Conservation (phyloP, 2,113 vertebrate genomes). For the Bagarius yarrelli region DNA sequence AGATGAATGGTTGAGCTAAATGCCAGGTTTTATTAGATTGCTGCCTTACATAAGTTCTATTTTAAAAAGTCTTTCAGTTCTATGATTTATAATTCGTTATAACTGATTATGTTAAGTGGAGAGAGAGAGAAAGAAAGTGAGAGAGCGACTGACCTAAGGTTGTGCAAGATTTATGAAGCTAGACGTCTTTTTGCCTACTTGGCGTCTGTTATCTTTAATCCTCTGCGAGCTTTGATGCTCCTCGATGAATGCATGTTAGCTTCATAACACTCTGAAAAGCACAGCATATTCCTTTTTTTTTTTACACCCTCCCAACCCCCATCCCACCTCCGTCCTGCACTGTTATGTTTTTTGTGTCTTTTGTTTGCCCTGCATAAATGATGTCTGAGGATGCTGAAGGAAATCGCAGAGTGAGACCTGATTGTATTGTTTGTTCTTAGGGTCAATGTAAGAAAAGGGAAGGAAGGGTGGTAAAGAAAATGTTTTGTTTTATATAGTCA, state of each 20-base stretch:
- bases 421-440: background rate
- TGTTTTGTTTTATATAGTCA: background rate
- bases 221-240: constrained; percentile 18
- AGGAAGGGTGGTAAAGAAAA: background rate
- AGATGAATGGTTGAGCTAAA: background rate
- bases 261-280: constrained; percentile 30
- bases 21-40: background rate
- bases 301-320: no score
- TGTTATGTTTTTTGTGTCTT: no score
- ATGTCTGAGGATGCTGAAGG: no score
- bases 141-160: background rate
- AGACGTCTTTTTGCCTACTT: background rate
- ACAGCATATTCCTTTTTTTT: no score
- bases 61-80: background rate
- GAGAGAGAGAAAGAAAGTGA: background rate
- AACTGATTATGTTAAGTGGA: background rate
- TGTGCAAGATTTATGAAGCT: background rate
- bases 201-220: constrained; percentile 31
- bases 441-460: background rate
- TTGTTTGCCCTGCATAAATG: no score
- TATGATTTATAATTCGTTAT: background rate
- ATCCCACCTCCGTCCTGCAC: no score
- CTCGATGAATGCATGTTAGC: background rate
- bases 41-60: background rate
- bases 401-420: no score